phyloP scores from a whole-genome alignment of 1,140 invertebrate genomes.

The Pogonus chalceus region DNA sequence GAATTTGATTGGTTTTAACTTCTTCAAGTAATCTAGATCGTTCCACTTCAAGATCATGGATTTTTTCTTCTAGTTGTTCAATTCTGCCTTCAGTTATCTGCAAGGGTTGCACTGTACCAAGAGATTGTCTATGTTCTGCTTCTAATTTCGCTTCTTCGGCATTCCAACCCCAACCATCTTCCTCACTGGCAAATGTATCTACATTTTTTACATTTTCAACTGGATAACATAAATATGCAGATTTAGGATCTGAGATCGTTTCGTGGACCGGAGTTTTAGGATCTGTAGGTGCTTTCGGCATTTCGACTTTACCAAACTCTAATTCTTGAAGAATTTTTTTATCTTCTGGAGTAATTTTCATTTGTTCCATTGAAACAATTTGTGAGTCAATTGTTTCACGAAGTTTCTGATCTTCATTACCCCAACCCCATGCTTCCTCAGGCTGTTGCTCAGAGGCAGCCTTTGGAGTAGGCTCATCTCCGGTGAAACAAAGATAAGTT shows the following conservation, averaged over 20 bases:
- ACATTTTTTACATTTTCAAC: not conserved
- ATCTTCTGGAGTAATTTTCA: constrained; percentile 11
- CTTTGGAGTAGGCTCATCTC: not conserved
- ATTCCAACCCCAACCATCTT: constrained; percentile 48
- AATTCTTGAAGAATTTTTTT: constrained; percentile 13
- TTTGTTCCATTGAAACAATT: constrained; percentile 16
- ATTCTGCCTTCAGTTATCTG: constrained; percentile 13
- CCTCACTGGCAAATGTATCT: constrained; percentile 28
- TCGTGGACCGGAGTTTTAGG: constrained; percentile 14
- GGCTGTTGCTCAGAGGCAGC: not conserved
- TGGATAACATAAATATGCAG: constrained; percentile 39
- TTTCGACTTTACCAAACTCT: constrained; percentile 7
- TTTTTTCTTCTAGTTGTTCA: constrained; percentile 27
- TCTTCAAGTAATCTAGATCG: constrained; percentile 42
- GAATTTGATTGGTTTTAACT: constrained; percentile 47
- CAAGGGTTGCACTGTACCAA: constrained; percentile 5
- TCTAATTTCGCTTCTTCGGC: constrained; percentile 39
- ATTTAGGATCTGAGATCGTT: constrained; percentile 34
- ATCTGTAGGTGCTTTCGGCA: not conserved
- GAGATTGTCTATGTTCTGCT: constrained; percentile 27
- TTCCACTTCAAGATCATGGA: constrained; percentile 39
- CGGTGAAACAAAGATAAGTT: constrained; percentile 23
- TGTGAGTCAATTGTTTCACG: constrained; percentile 16
- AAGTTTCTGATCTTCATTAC: not conserved
- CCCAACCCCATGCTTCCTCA: not conserved